phyloP scores from a whole-genome alignment of 2,113 vertebrate species.

The Ptyas mucosa region DNA sequence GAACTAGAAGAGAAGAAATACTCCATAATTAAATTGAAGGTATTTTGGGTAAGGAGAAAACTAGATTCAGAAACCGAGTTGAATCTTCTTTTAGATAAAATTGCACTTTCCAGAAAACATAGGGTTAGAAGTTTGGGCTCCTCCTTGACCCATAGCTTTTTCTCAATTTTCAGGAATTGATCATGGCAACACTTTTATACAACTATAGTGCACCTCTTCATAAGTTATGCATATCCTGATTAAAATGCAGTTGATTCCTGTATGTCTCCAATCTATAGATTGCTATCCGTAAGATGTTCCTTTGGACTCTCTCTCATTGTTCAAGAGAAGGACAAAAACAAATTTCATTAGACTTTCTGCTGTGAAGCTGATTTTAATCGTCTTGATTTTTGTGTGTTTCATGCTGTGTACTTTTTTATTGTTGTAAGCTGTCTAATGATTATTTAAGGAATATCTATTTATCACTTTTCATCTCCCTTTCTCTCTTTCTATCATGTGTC shows the following conservation, averaged over 20 bases:
- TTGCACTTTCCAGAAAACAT: not conserved
- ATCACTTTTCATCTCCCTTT: not conserved
- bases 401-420: not conserved
- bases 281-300: not conserved
- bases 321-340: not conserved
- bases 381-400: not conserved
- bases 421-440: not conserved
- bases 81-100: not conserved
- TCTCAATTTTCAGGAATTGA: not conserved
- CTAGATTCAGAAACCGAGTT: not conserved
- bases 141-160: not conserved
- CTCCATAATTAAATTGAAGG: not conserved
- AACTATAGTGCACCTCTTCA: not conserved
- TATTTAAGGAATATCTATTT: not conserved
- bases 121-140: not conserved
- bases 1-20: not conserved
- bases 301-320: not conserved
- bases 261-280: not conserved
- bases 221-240: not conserved
- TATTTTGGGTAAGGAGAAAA: not conserved
- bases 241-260: not conserved
- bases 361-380: not conserved
- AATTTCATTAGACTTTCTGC: not conserved
- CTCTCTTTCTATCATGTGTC: not conserved
- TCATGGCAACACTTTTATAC: not conserved